Evolutionary conservation across 2,797 vertebrate genomes (phyloP).

Genomic region (Pipistrellus pygmaeus): DNA sequence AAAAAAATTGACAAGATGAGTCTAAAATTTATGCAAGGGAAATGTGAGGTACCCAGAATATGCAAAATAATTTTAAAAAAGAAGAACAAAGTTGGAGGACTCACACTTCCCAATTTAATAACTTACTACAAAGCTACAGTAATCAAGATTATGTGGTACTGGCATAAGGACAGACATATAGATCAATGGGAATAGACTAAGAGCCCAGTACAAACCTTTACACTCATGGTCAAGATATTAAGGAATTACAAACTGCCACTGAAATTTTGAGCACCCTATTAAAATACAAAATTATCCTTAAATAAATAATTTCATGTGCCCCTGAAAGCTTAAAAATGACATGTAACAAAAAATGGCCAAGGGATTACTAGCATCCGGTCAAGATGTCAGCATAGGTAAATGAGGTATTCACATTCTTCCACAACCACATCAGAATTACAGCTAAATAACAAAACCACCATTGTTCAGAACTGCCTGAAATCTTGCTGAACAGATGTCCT

Average conservation of each 20-base stretch:
- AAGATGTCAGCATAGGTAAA: background rate
- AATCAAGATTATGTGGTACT: background rate
- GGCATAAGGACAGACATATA: background rate
- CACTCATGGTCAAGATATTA: background rate
- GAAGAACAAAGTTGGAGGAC: slow-evolving; percentile 27
- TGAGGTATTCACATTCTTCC: background rate
- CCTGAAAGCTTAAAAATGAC: slow-evolving; percentile 49
- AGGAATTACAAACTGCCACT: slow-evolving; percentile 4
- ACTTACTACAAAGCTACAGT: slow-evolving; percentile 32
- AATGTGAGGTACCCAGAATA: background rate
- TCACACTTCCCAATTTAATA: slow-evolving; percentile 43
- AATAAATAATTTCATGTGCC: slow-evolving; percentile 1
- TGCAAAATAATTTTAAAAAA: slow-evolving; percentile 31
- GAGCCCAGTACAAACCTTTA: background rate
- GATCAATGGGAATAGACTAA: background rate
- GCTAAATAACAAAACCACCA: background rate
- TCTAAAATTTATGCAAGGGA: slow-evolving; percentile 2
- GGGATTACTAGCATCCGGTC: background rate
- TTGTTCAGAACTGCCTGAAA: background rate
- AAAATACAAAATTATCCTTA: slow-evolving; percentile 49
- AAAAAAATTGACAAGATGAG: slow-evolving; percentile 26
- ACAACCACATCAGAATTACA: background rate
- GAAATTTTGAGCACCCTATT: slow-evolving; percentile 27
- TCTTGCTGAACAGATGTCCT: background rate
- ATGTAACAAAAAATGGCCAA: slow-evolving; percentile 27